Evolutionary conservation across 2,113 vertebrate species (phyloP).

Genomic region (Geococcyx californianus): DNA sequence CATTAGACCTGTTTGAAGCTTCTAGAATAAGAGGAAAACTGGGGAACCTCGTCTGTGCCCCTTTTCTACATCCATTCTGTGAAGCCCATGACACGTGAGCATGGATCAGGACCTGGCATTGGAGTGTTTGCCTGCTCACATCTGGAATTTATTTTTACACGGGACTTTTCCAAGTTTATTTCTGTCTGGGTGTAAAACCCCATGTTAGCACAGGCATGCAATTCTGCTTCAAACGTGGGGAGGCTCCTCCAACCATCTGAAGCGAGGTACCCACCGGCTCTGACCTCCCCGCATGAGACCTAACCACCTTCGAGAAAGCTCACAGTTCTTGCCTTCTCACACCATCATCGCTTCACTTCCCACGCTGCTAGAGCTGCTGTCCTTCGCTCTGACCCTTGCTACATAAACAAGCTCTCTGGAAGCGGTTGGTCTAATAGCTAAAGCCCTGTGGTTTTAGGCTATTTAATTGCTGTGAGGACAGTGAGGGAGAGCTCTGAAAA

Average conservation of each 20-base stretch:
- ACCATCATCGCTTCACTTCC: neutral
- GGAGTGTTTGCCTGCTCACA: neutral
- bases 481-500: neutral
- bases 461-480: neutral
- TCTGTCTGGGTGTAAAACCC: neutral
- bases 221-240: neutral
- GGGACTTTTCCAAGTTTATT: neutral
- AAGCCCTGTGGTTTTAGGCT: neutral
- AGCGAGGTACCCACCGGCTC: neutral
- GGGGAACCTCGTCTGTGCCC: neutral
- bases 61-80: neutral
- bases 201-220: neutral
- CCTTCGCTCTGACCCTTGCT: neutral
- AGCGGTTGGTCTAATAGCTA: neutral
- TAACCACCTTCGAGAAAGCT: neutral
- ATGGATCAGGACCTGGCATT: neutral
- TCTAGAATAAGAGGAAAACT: neutral
- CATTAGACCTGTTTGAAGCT: neutral
- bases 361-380: neutral
- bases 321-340: neutral
- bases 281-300: neutral
- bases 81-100: neutral
- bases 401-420: neutral
- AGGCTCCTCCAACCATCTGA: neutral
- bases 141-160: neutral